Percentiles rank a stretch among this genome's conserved stretches.
These are phyloP conservation scores for Drosophila incognita DNA, from an alignment of 2,888 invertebrate species.

Conservation along the genomic window DNA sequence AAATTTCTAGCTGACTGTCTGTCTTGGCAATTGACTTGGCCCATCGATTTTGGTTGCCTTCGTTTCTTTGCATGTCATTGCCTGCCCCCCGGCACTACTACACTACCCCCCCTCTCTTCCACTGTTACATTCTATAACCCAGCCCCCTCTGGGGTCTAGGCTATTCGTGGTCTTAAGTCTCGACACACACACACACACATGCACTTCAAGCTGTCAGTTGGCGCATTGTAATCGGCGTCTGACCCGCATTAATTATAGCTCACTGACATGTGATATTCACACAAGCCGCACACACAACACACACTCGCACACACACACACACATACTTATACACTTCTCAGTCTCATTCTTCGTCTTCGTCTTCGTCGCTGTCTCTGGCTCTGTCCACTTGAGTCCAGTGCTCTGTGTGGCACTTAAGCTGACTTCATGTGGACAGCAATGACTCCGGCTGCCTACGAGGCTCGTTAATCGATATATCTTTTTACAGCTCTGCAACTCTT, in stretches of 20 bases:
- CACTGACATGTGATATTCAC: slow-evolving; percentile 80
- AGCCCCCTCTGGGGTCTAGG: not conserved
- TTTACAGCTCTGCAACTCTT: slow-evolving; percentile 51
- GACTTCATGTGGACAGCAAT: slow-evolving; percentile 51
- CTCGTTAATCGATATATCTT: slow-evolving; percentile 74
- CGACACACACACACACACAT: slow-evolving; percentile 59
- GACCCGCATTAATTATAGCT: slow-evolving; percentile 81
- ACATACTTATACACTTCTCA: slow-evolving; percentile 1
- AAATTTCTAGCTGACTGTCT: slow-evolving; percentile 14
- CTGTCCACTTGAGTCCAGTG: slow-evolving; percentile 54
- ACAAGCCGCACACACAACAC: slow-evolving; percentile 58
- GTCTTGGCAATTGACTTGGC: slow-evolving; percentile 61
- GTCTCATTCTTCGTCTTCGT: not conserved
- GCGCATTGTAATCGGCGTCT: slow-evolving; percentile 81
- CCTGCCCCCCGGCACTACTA: slow-evolving; percentile 14
- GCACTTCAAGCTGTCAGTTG: slow-evolving; percentile 77
- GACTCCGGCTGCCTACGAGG: slow-evolving; percentile 64
- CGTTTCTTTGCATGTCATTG: slow-evolving; percentile 74
- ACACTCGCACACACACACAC: slow-evolving; percentile 26
- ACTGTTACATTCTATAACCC: not conserved
- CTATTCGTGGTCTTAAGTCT: slow-evolving; percentile 32
- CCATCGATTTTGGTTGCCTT: slow-evolving; percentile 51
- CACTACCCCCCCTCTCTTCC: not conserved
- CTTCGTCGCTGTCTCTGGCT: slow-evolving; percentile 6
- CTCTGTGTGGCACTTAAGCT: slow-evolving; percentile 65